Evolutionary conservation across 2,888 invertebrate species (phyloP).

Genomic region (Ashinkailepas kermadecensis): DNA sequence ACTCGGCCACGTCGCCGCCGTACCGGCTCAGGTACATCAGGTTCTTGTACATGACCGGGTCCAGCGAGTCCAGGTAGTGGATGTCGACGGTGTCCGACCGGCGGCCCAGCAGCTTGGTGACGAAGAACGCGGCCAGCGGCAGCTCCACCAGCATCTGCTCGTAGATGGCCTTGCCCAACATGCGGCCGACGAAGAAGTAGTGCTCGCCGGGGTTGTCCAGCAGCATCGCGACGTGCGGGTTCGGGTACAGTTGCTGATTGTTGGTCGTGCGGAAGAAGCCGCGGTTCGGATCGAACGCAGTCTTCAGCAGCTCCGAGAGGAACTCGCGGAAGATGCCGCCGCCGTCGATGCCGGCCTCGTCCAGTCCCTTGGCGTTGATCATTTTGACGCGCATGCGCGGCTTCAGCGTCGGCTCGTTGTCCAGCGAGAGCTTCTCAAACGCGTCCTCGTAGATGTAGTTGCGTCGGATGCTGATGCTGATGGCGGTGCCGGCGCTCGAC

Average conservation of each 20-base stretch:
- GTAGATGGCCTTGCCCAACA: slow-evolving; percentile 90
- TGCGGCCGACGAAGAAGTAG: slow-evolving; percentile 88
- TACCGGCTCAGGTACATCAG: slow-evolving; percentile 65
- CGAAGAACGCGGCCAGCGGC: slow-evolving; percentile 91
- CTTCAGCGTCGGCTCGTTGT: slow-evolving; percentile 82
- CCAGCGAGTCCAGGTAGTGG: slow-evolving; percentile 86
- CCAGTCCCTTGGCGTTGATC: slow-evolving; percentile 79
- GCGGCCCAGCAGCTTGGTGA: slow-evolving; percentile 76
- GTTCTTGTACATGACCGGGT: slow-evolving; percentile 85
- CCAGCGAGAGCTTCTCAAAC: slow-evolving; percentile 81
- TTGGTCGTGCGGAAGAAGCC: slow-evolving; percentile 84
- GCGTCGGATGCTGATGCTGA: slow-evolving; percentile 68
- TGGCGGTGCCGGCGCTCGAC: slow-evolving; percentile 56
- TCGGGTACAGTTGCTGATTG: slow-evolving; percentile 83
- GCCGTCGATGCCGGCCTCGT: slow-evolving; percentile 95
- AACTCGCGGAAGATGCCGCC: slow-evolving; percentile 96
- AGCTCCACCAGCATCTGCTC: slow-evolving; percentile 90
- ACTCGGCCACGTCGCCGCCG: slow-evolving; percentile 34
- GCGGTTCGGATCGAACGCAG: slow-evolving; percentile 91
- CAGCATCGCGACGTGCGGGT: slow-evolving; percentile 82
- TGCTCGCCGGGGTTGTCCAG: slow-evolving; percentile 79
- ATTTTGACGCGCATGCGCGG: slow-evolving; percentile 79
- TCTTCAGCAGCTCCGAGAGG: slow-evolving; percentile 83
- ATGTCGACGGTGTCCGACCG: slow-evolving; percentile 66
- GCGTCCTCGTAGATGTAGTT: slow-evolving; percentile 98